These are phyloP conservation scores for Athene noctua DNA, from an alignment of 2,113 vertebrate species.

Conservation along the genomic window DNA sequence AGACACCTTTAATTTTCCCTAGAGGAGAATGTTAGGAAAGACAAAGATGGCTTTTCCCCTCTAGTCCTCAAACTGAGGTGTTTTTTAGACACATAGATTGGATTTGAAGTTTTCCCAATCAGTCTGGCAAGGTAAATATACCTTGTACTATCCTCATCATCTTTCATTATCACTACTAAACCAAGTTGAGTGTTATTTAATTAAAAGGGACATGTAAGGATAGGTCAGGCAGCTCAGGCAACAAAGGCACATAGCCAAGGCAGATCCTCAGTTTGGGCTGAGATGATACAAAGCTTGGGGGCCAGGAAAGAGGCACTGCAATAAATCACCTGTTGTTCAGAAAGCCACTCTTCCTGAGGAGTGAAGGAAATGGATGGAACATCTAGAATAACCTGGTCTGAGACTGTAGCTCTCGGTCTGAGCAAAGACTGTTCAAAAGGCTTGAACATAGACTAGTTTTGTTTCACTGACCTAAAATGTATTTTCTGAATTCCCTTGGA, in stretches of 20 bases:
- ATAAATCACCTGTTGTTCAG: neutral
- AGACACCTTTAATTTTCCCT: slow-evolving; percentile 31
- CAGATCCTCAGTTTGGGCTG: neutral
- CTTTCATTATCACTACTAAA: slow-evolving; percentile 27
- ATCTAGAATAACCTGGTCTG: neutral
- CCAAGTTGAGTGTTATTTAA: slow-evolving; percentile 30
- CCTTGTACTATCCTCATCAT: neutral
- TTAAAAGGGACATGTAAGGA: neutral
- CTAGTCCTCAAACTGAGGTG: neutral
- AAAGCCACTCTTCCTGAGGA: neutral
- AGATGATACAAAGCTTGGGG: neutral
- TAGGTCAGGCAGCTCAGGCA: neutral
- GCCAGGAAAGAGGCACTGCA: neutral
- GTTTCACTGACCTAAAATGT: neutral
- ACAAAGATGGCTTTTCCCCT: neutral
- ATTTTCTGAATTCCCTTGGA: neutral
- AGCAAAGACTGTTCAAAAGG: neutral
- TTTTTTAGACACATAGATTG: slow-evolving; percentile 7
- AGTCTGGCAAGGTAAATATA: slow-evolving; percentile 34
- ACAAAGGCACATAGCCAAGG: neutral
- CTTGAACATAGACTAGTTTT: neutral
- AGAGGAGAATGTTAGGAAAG: neutral
- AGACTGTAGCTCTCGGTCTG: neutral
- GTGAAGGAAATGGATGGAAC: neutral
- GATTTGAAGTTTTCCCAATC: slow-evolving; percentile 37